Conservation (phyloP, 2,113 vertebrate species). For the Campylomormyrus tamandua region DNA sequence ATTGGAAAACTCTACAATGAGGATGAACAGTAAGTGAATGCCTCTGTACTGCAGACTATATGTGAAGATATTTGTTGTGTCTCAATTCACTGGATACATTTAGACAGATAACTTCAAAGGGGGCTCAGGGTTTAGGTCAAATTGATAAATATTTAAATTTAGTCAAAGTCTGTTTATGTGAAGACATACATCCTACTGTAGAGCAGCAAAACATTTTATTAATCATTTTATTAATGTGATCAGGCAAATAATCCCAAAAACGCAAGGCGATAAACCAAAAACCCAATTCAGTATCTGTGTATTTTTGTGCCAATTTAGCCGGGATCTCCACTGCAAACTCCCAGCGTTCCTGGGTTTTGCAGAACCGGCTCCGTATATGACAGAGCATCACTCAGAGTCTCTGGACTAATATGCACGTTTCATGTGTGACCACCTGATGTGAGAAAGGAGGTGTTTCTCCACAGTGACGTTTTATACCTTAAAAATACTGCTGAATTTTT, state of each 20-base stretch:
- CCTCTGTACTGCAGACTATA: neutral
- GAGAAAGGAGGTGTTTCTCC: neutral
- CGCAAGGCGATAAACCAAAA: neutral
- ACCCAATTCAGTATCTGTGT: neutral
- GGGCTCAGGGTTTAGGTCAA: neutral
- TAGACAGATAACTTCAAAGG: neutral
- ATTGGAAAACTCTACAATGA: constrained; percentile 83
- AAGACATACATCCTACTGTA: neutral
- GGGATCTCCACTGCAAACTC: neutral
- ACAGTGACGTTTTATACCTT: neutral
- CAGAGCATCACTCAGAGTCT: neutral
- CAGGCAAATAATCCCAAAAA: neutral
- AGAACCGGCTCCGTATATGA: neutral
- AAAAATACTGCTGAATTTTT: neutral
- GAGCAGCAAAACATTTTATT: neutral
- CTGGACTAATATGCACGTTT: neutral
- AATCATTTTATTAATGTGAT: neutral
- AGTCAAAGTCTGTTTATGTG: neutral
- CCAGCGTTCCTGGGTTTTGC: neutral
- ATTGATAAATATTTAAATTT: neutral
- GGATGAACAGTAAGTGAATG: constrained; percentile 80
- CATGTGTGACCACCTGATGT: neutral
- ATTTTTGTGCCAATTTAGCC: neutral
- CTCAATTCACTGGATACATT: neutral
- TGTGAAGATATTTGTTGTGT: neutral